phyloP scores from a whole-genome alignment of 2,113 vertebrate genomes.

The Gracilinanus agilis region DNA sequence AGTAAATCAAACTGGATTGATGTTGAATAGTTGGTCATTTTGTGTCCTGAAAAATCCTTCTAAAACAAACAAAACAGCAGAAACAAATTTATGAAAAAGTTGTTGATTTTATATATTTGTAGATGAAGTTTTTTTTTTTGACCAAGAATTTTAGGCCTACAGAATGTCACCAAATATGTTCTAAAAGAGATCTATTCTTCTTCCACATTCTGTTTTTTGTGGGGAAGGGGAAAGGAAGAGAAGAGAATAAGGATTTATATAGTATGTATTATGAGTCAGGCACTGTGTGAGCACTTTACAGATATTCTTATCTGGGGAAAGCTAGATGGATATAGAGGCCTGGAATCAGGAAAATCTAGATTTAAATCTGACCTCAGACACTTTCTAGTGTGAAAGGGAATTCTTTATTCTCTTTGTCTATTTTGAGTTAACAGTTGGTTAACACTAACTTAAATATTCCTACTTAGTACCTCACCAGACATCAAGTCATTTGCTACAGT shows the following conservation, averaged over 20 bases:
- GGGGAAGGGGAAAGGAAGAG: not conserved
- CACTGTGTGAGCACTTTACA: not conserved
- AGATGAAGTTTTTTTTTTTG: slow-evolving; percentile 4
- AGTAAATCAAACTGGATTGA: not conserved
- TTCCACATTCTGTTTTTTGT: not conserved
- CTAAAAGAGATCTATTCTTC: not conserved
- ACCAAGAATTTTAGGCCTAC: not conserved
- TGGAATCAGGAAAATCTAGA: too few species aligned
- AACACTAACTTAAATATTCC: too few species aligned
- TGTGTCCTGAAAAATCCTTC: not conserved
- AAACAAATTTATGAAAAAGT: not conserved
- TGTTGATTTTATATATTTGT: not conserved
- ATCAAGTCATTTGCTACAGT: too few species aligned
- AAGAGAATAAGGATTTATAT: not conserved
- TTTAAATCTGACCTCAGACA: too few species aligned
- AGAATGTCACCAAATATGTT: not conserved
- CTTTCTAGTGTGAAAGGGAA: too few species aligned
- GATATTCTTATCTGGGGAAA: not conserved
- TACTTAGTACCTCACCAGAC: too few species aligned
- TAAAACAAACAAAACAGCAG: not conserved
- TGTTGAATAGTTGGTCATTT: not conserved
- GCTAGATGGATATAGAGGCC: too few species aligned
- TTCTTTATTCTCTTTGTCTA: too few species aligned
- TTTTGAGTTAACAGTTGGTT: too few species aligned
- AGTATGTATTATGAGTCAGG: not conserved